Evolutionary conservation across 2,888 invertebrate genomes (phyloP).

Genomic region (Ormyrus nitidulus): DNA sequence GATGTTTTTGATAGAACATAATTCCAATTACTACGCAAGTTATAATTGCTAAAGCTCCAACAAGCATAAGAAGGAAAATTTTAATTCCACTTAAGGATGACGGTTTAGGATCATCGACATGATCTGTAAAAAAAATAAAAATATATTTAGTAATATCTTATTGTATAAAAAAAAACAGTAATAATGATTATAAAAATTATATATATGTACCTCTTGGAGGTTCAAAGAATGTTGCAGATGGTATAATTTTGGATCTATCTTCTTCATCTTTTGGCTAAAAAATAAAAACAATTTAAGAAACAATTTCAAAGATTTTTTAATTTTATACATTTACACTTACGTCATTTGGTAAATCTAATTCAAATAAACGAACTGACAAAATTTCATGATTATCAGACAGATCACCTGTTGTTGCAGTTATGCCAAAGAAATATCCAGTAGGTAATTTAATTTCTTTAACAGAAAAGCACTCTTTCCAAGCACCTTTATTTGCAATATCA

Average conservation of each 20-base stretch:
- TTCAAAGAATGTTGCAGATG: conserved; percentile 92
- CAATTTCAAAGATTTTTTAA: conserved; percentile 6
- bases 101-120: conserved; percentile 91
- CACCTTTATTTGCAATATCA: conserved; percentile 93
- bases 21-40: conserved; percentile 91
- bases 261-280: conserved; percentile 80
- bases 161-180: background rate
- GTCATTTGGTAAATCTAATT: conserved; percentile 87
- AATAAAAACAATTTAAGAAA: conserved; percentile 37
- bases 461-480: conserved; percentile 95
- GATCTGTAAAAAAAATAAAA: conserved; percentile 78
- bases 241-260: conserved; percentile 89
- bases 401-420: conserved; percentile 97
- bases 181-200: conserved; percentile 11
- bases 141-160: conserved; percentile 7
- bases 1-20: conserved; percentile 94
- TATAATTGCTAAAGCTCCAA: conserved; percentile 88
- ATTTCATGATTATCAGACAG: conserved; percentile 98
- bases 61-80: conserved; percentile 91
- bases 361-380: conserved; percentile 92
- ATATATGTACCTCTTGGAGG: conserved; percentile 85
- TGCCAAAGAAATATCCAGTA: conserved; percentile 95
- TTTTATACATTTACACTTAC: conserved; percentile 70
- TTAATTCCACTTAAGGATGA: conserved; percentile 92
- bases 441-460: conserved; percentile 94